A percentile compares a stretch with the other conserved stretches of the same genome.
Conservation (phyloP, 2,113 vertebrate species). For the Triplophysa tibetana region DNA sequence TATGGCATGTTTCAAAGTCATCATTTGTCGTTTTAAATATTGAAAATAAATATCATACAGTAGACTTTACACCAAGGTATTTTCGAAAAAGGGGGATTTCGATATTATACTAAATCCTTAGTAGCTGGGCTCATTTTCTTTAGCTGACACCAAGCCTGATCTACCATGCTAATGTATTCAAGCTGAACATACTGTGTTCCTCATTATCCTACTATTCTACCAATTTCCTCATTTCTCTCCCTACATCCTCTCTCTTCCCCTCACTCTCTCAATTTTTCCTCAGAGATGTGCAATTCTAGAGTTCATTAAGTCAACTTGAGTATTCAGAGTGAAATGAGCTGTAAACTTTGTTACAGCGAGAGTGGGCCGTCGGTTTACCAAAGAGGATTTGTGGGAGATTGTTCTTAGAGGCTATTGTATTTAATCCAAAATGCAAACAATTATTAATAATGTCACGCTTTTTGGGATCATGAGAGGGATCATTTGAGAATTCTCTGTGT, state of each 20-base stretch:
- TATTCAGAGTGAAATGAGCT: slow-evolving; percentile 40
- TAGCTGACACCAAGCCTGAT: not conserved
- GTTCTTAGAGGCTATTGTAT: not conserved
- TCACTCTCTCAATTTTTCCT: slow-evolving; percentile 15
- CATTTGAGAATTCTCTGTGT: too few relatives aligned
- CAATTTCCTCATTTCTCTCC: not conserved
- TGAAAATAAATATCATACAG: too few relatives aligned
- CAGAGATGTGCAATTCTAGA: slow-evolving; percentile 15
- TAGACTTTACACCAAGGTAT: too few relatives aligned
- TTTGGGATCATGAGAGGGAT: not conserved
- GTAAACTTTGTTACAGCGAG: slow-evolving; percentile 17
- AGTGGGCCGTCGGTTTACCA: not conserved
- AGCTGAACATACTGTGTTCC: slow-evolving; percentile 20
- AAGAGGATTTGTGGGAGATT: not conserved
- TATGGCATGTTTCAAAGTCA: too few relatives aligned
- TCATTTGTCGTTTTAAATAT: too few relatives aligned
- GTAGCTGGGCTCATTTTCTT: not conserved
- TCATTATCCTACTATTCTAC: slow-evolving; percentile 14
- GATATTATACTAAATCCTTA: too few relatives aligned
- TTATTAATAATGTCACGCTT: not conserved
- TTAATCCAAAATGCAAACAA: not conserved
- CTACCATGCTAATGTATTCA: slow-evolving; percentile 35
- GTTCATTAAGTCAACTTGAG: slow-evolving; percentile 25
- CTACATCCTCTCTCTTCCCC: not conserved
- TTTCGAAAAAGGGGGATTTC: too few relatives aligned